Percentiles rank a stretch among this genome's conserved stretches.
Conservation (phyloP, 2,113 vertebrate species). For the Mystacornis crossleyi region DNA sequence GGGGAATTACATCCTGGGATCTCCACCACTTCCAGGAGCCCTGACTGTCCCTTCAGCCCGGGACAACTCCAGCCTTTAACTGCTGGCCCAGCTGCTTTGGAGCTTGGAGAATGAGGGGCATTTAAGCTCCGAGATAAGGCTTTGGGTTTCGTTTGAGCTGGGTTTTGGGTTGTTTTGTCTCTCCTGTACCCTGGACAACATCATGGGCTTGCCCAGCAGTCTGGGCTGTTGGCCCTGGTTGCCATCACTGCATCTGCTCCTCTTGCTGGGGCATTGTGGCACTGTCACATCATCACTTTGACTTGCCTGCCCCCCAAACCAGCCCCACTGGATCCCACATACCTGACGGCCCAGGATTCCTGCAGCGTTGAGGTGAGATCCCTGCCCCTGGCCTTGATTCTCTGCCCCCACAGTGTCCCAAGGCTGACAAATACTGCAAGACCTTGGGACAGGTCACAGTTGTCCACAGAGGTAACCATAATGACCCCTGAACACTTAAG, state of each 20-base stretch:
- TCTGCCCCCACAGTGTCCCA: neutral
- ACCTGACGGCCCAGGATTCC: neutral
- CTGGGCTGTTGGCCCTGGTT: neutral
- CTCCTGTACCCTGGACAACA: neutral
- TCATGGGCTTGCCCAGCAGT: neutral
- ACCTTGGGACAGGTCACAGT: neutral
- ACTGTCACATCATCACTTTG: neutral
- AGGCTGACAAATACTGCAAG: neutral
- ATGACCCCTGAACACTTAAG: neutral
- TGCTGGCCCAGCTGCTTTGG: neutral
- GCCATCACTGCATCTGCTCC: neutral
- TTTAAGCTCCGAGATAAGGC: neutral
- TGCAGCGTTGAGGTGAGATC: neutral
- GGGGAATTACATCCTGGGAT: neutral
- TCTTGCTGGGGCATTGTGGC: neutral
- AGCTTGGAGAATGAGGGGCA: neutral
- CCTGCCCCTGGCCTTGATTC: neutral
- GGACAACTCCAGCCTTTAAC: neutral
- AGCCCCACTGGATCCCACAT: neutral
- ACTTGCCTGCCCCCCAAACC: neutral
- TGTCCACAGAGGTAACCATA: neutral
- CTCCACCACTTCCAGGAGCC: neutral
- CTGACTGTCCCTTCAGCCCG: neutral
- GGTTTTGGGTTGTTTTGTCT: neutral
- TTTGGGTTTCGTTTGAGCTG: neutral